Percentiles rank a stretch among this genome's conserved stretches.
Evolutionary conservation across 2,888 invertebrate species (phyloP).

Genomic region (Meteorus colon): DNA sequence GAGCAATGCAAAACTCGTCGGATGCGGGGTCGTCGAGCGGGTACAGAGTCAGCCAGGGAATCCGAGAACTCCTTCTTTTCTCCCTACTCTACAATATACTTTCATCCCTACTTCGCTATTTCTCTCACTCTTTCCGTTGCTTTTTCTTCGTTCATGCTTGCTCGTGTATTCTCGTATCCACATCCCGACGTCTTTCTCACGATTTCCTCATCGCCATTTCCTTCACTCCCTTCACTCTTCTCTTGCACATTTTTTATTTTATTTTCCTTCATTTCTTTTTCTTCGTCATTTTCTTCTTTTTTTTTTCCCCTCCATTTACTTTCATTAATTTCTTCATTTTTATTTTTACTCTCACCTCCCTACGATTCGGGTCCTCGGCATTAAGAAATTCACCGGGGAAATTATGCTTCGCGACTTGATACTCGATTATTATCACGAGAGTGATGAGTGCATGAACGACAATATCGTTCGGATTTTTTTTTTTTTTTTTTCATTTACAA

Average conservation of each 20-base stretch:
- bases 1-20: conserved; percentile 37
- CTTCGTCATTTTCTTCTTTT: background rate
- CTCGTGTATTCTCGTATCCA: background rate
- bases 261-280: too few relatives aligned
- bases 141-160: background rate
- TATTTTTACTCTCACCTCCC: conserved; percentile 39
- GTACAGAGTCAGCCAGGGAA: conserved; percentile 56
- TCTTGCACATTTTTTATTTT: conserved; percentile 35
- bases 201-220: conserved; percentile 37
- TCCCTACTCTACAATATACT: conserved; percentile 21
- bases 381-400: conserved; percentile 49
- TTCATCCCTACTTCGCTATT: conserved; percentile 6
- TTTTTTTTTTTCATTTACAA: too few relatives aligned
- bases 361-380: conserved; percentile 41
- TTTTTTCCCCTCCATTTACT: conserved; percentile 22
- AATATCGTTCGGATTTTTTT: background rate
- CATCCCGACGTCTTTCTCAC: background rate
- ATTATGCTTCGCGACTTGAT: conserved; percentile 42
- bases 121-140: background rate
- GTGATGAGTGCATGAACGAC: background rate
- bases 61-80: conserved; percentile 55
- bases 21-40: conserved; percentile 57
- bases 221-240: conserved; percentile 37
- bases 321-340: background rate
- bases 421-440: conserved; percentile 33